Evolutionary conservation across 2,113 vertebrate genomes (phyloP).

Genomic region (Galeopterus variegatus): DNA sequence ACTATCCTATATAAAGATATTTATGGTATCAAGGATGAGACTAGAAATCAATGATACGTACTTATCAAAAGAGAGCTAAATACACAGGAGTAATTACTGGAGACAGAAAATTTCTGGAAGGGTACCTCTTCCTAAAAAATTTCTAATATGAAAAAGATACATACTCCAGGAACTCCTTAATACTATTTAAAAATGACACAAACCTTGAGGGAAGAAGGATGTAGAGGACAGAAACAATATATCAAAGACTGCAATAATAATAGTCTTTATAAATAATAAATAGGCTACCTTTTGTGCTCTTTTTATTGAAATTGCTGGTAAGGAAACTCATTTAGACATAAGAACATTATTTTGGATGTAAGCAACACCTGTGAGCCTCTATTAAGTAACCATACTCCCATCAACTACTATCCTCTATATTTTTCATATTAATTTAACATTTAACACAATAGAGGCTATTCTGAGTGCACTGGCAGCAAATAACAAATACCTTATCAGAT

Average conservation of each 20-base stretch:
- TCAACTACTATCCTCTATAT: neutral
- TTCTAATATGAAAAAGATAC: constrained; percentile 16
- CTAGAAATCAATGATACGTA: constrained; percentile 2
- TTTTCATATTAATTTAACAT: neutral
- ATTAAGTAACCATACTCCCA: neutral
- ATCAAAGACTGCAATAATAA: neutral
- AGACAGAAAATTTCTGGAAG: neutral
- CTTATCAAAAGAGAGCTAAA: constrained; percentile 16
- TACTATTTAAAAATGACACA: constrained; percentile 23
- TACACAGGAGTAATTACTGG: neutral
- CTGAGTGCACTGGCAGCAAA: neutral
- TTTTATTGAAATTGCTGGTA: neutral
- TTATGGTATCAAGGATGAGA: neutral
- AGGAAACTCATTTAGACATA: neutral
- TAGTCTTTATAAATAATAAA: neutral
- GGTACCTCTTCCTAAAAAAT: neutral
- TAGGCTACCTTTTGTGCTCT: neutral
- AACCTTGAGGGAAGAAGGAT: neutral
- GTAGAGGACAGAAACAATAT: neutral
- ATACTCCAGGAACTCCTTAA: neutral
- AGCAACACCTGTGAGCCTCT: neutral
- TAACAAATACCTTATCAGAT: neutral
- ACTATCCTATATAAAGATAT: neutral
- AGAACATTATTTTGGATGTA: neutral
- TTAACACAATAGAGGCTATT: neutral